Percentiles rank a stretch among this genome's conserved stretches.
phyloP scores from a whole-genome alignment of 2,888 invertebrate species.

The Eudemis profundana region DNA sequence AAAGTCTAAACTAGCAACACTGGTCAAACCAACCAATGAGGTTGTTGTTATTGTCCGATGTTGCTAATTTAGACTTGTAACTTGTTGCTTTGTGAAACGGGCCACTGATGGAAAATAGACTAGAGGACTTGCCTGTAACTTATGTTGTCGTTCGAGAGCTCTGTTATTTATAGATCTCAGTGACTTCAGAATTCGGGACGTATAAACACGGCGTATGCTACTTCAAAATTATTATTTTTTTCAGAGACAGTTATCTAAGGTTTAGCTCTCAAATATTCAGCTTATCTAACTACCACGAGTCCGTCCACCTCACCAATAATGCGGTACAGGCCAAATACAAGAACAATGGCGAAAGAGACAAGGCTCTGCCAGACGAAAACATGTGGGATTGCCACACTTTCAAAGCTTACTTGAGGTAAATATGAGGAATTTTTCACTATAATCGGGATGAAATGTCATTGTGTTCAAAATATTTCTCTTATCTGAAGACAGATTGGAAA shows the following conservation, averaged over 20 bases:
- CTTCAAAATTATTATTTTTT: slow-evolving; percentile 47
- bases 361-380: slow-evolving; percentile 93
- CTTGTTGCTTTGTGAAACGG: no score
- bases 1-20: no score
- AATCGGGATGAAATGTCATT: slow-evolving; percentile 39
- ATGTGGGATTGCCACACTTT: slow-evolving; percentile 98
- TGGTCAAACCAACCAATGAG: no score
- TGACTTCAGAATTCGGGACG: no score
- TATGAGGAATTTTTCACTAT: slow-evolving; percentile 41
- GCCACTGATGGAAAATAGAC: no score
- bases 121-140: no score
- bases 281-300: slow-evolving; percentile 95
- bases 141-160: no score
- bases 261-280: slow-evolving; percentile 96
- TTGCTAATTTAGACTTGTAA: no score
- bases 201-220: no score
- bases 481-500: slow-evolving; percentile 89
- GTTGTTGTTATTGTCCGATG: no score
- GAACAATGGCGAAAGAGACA: slow-evolving; percentile 88
- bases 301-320: slow-evolving; percentile 96
- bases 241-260: slow-evolving; percentile 94
- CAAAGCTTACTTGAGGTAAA: slow-evolving; percentile 88
- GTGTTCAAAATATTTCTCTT: slow-evolving; percentile 45
- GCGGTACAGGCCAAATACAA: slow-evolving; percentile 96
- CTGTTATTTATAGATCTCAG: no score